Base-by-base conservation (phyloP, 2,113 vertebrate genomes). In the Zosterops hypoxanthus region DNA sequence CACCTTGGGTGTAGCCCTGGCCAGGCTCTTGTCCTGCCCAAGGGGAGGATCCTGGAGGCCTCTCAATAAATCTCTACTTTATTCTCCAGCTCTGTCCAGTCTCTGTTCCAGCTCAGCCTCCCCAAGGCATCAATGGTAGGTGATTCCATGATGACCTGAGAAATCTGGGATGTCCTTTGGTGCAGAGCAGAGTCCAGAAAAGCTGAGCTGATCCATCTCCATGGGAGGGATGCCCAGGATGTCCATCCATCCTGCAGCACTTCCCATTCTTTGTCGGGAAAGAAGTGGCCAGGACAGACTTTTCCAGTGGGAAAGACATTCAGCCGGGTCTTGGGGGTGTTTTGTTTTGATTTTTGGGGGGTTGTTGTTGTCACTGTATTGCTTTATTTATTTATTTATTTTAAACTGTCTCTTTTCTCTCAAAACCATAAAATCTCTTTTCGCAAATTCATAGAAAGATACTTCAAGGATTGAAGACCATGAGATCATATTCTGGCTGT, bases 151-250 rank as follows among this genome's bases (percentile, higher is more conserved):
- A 2, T 33, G 52, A 8, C 4, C 19, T 2, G 3, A 53, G 88
- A 25, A 25, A 18, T 2, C 10, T 56, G 28, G 1, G 13, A 12
- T 28, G 8, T 13, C 8, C 19, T 6, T 2, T 1, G 11, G 73
- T 6, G 31, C 23, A n/a, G 33, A 55, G 34, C 19, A 16, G 36
- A 47, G 24, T 0, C 4, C 34, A 6, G 68, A 29, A 69, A 3
- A 28, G 34, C 21, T 8, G 55, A 80, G 50, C 41, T 22, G 66
- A 16, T 17, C 59, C 1, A 0, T 13, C 59, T 36, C 34, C 11
- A 1, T 1, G 0, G 53, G 41, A 72, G 13, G 29, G 13, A 15
- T 52, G 52, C 3, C 78, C 41, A 50, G 73, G 24, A 4, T 36
- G n/a, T 10, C 18, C 18, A 22, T 16, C 71, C 72, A 47, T 7